Conservation (phyloP, 2,113 vertebrate species). For the Martes martes region DNA sequence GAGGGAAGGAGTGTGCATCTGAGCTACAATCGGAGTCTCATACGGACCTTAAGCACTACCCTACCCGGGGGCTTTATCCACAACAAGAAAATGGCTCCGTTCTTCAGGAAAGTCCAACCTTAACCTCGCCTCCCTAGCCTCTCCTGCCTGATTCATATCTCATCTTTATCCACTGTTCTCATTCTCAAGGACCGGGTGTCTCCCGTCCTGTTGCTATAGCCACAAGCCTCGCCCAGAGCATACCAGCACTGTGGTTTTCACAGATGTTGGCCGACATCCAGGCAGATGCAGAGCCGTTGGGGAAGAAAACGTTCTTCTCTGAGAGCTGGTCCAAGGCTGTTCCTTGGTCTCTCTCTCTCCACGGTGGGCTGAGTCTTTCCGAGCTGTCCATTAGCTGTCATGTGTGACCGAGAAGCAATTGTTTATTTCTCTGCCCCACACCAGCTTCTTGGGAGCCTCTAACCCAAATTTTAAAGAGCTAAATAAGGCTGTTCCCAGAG, state of each 20-base stretch:
- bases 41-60: neutral
- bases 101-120: neutral
- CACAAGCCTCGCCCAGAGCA: conserved; percentile 55
- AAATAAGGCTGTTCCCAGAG: conserved; percentile 41
- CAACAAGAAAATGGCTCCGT: neutral
- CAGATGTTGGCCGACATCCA: conserved; percentile 9
- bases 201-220: conserved; percentile 50
- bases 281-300: conserved; percentile 46
- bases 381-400: neutral
- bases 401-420: neutral
- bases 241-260: conserved; percentile 9
- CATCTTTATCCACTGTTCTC: conserved; percentile 12
- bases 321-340: neutral
- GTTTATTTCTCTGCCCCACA: conserved; percentile 21
- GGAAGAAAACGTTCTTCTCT: neutral
- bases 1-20: neutral
- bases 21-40: neutral
- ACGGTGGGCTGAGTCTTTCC: neutral
- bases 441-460: conserved; percentile 16
- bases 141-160: neutral
- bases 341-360: neutral
- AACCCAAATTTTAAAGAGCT: conserved; percentile 36
- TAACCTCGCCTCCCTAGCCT: neutral
- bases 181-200: neutral
- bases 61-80: neutral